Base-by-base conservation (phyloP, 2,797 vertebrate species). In the Forpus xanthops region DNA sequence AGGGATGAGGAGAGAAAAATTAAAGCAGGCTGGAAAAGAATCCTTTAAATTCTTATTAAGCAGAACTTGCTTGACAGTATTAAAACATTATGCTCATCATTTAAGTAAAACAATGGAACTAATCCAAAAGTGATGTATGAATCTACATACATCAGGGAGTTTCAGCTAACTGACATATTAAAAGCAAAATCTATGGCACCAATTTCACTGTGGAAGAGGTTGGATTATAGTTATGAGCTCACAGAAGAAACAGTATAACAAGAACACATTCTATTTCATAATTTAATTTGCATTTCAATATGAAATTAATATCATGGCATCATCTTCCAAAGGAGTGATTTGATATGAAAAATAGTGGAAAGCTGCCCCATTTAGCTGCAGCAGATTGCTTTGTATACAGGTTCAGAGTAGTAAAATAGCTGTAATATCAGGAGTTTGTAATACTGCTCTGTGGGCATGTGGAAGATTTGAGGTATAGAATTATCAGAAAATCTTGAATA, bases 401-500 rank as follows among this genome's bases (percentile, higher is more conserved):
- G 41, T 90, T 93, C 77, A 64, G 15, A 37, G 72, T 25, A 24
- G 21, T 52, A 5, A 73, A 94, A 80, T 35, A 77, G 70, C 61
- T 85, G 10, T 20, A 81, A 55, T 53, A 87, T 35, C 55, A 39
- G 64, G 68, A 95, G 47, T 67, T 37, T 47, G 56, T 67, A 91
- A 81, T 79, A 96, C 80, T 89, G 86, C 61, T 85, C 16, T 64
- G 76, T 87, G 86, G 88, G 91, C 83, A 96, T 58, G 8, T 42
- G 78, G 89, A 83, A 87, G 94, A 81, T 25, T 85, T 90, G 85
- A 92, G 52, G 70, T 61, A 89, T 64, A 83, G 89, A 93, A 74
- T 60, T 96, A 97, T 93, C 94, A 60, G n/a, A 94, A 94, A 95
- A 80, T 85, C 91, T 95, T 88, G 86, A 97, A 91, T 81, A 74